phyloP scores from a whole-genome alignment of 1,140 invertebrate genomes.

The Helicorthomorpha holstii region DNA sequence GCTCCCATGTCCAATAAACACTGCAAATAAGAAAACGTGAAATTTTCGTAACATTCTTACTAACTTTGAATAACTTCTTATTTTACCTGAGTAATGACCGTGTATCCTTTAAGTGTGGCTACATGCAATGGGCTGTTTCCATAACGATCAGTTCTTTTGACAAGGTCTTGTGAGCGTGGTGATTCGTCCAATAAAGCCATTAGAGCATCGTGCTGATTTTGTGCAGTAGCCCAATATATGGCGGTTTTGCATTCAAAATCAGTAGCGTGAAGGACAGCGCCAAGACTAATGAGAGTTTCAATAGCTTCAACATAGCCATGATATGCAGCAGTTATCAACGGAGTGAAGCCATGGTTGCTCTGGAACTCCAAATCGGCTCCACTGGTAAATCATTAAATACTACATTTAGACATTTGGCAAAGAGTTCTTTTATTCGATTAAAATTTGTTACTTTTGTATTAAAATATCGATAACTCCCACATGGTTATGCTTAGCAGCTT shows the following conservation, averaged over 20 bases:
- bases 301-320: slow-evolving; percentile 23
- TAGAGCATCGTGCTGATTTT: slow-evolving; percentile 22
- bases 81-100: slow-evolving; percentile 21
- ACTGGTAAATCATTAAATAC: slow-evolving; percentile 13
- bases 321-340: slow-evolving; percentile 24
- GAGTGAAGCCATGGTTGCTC: slow-evolving; percentile 33
- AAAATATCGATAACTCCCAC: slow-evolving; percentile 24
- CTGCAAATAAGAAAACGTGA: no score
- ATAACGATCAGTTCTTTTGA: slow-evolving; percentile 27
- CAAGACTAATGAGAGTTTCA: slow-evolving; percentile 20
- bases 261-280: slow-evolving; percentile 21
- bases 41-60: no score
- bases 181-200: slow-evolving; percentile 20
- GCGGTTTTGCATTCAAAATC: slow-evolving; percentile 28
- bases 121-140: slow-evolving; percentile 29
- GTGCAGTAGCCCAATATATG: slow-evolving; percentile 24
- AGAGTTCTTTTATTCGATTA: no score
- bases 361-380: slow-evolving; percentile 22
- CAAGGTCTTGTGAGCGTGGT: slow-evolving; percentile 15
- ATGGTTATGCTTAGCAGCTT: slow-evolving; percentile 26
- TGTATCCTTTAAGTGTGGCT: slow-evolving; percentile 26
- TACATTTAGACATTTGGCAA: no score
- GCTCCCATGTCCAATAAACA: slow-evolving; percentile 24
- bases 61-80: no score
- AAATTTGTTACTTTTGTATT: not conserved